Percentiles rank a stretch among this genome's conserved stretches.
These are phyloP conservation scores for Wasmannia auropunctata DNA, from an alignment of 1,140 invertebrate genomes.

Conservation along the genomic window DNA sequence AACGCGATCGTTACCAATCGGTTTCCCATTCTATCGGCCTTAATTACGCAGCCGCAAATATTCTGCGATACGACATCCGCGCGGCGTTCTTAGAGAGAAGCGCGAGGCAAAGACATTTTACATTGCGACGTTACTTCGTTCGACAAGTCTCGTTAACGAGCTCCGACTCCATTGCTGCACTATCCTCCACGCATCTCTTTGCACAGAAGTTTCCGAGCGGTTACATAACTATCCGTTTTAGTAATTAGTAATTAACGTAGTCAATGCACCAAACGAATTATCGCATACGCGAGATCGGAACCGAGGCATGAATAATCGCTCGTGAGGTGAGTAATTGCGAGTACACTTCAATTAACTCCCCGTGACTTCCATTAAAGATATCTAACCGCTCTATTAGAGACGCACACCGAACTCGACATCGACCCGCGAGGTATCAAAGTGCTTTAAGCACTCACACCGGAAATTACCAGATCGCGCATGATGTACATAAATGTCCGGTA, in stretches of 20 bases:
- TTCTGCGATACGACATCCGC: neutral
- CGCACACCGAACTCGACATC: constrained; percentile 26
- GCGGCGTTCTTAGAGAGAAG: neutral
- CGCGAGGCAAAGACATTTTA: neutral
- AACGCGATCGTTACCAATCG: constrained; percentile 1
- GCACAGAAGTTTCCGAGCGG: constrained; percentile 11
- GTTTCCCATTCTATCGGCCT: neutral
- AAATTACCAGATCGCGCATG: neutral
- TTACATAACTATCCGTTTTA: neutral
- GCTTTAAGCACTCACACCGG: constrained; percentile 6
- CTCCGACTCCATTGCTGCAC: neutral
- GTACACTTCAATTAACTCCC: constrained; percentile 68
- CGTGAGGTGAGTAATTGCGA: constrained; percentile 63
- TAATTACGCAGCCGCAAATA: constrained; percentile 31
- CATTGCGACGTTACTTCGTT: neutral
- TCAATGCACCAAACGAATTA: constrained; percentile 65
- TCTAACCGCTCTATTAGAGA: constrained; percentile 56
- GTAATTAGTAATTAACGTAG: constrained; percentile 72
- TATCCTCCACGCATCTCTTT: neutral
- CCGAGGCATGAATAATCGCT: constrained; percentile 62
- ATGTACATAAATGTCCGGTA: too few relatives aligned
- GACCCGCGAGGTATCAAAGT: constrained; percentile 14
- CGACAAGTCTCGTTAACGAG: constrained; percentile 2
- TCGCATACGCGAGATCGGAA: constrained; percentile 65
- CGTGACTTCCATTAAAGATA: constrained; percentile 65